Conservation (phyloP, 2,888 invertebrate species). For the Endomychus coccineus region DNA sequence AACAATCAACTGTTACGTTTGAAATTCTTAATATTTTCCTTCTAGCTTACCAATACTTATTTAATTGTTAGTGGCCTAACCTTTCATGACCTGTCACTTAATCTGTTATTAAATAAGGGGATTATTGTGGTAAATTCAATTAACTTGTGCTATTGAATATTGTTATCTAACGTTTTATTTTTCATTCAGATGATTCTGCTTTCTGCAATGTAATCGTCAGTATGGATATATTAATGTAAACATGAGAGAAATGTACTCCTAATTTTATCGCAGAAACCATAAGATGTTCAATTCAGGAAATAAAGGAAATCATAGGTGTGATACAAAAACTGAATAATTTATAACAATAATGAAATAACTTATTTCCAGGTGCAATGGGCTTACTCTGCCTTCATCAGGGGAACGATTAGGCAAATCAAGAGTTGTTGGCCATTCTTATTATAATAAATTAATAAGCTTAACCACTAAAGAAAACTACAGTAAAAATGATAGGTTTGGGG, state of each 20-base stretch:
- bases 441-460: slow-evolving; percentile 18
- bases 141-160: slow-evolving; percentile 14
- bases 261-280: slow-evolving; percentile 25
- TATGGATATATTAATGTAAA: slow-evolving; percentile 14
- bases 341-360: slow-evolving; percentile 1
- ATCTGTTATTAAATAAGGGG: slow-evolving; percentile 31
- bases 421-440: slow-evolving; percentile 24
- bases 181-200: slow-evolving; percentile 12
- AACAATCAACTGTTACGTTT: slow-evolving; percentile 8
- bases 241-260: slow-evolving; percentile 19
- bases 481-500: slow-evolving; percentile 9
- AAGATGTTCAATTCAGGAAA: slow-evolving; percentile 37
- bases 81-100: slow-evolving; percentile 39
- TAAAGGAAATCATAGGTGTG: slow-evolving; percentile 30
- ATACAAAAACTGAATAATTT: not conserved
- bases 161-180: slow-evolving; percentile 4
- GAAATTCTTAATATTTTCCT: slow-evolving; percentile 16
- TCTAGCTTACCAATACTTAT: slow-evolving; percentile 20
- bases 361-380: slow-evolving; percentile 32
- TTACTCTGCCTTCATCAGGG: slow-evolving; percentile 26
- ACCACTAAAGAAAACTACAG: slow-evolving; percentile 25
- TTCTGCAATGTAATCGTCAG: slow-evolving; percentile 8
- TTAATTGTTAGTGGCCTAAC: slow-evolving; percentile 31
- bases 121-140: slow-evolving; percentile 33
- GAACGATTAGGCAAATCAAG: slow-evolving; percentile 27